Evolutionary conservation across 2,113 vertebrate genomes (phyloP).

Genomic region (Empidonax traillii): DNA sequence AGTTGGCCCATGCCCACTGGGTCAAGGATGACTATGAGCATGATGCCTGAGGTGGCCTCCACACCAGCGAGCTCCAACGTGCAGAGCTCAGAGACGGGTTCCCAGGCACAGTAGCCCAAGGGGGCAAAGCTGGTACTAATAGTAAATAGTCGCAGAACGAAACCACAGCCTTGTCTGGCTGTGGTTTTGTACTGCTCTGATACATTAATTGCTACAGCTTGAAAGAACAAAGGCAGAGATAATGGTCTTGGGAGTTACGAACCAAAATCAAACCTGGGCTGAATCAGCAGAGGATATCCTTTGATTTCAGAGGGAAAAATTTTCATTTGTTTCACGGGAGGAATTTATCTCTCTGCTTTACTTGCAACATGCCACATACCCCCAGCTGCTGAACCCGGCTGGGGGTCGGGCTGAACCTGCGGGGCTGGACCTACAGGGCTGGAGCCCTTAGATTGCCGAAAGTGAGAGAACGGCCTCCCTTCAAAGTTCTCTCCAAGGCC

Average conservation of each 20-base stretch:
- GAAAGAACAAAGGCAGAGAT: constrained; percentile 19
- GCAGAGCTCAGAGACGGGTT: background rate
- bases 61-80: background rate
- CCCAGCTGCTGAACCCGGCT: background rate
- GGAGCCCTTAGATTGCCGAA: background rate
- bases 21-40: background rate
- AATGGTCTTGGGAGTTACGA: background rate
- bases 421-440: background rate
- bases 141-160: background rate
- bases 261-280: background rate
- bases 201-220: background rate
- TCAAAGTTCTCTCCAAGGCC: fast-evolving
- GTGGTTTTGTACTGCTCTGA: background rate
- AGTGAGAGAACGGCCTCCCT: background rate
- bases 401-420: background rate
- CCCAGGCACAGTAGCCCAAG: background rate
- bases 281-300: background rate
- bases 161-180: background rate
- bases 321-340: background rate
- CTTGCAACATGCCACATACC: background rate
- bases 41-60: background rate
- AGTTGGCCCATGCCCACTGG: fast-evolving
- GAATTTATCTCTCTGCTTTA: background rate
- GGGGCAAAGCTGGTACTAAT: background rate
- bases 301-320: background rate